Percentiles rank a stretch among this genome's conserved stretches.
phyloP scores from a whole-genome alignment of 2,888 invertebrate species.

The Brachyptera risi region DNA sequence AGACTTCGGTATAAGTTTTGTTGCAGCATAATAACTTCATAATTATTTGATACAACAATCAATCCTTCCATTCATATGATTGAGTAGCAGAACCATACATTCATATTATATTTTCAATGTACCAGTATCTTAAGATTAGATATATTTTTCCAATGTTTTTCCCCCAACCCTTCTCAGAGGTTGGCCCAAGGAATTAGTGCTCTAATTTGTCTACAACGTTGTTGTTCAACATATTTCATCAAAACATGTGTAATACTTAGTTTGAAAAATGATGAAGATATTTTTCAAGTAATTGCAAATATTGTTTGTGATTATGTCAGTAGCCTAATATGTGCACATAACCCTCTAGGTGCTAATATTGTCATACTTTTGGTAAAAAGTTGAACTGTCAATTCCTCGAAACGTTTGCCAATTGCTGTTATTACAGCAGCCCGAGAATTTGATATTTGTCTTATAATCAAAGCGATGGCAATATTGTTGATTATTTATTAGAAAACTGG shows the following conservation, averaged over 20 bases:
- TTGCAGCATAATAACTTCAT: too few relatives aligned
- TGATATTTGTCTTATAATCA: conserved; percentile 3
- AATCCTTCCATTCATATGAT: not conserved
- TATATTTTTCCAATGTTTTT: not conserved
- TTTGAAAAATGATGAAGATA: not conserved
- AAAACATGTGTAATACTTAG: not conserved
- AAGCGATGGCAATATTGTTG: conserved; percentile 18
- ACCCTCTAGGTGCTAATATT: conserved; percentile 13
- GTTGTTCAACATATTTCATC: too few relatives aligned
- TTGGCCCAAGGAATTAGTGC: too few relatives aligned
- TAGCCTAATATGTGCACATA: not conserved
- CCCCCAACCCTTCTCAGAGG: too few relatives aligned
- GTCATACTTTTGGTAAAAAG: not conserved
- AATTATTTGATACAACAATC: too few relatives aligned
- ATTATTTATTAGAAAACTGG: conserved; percentile 1
- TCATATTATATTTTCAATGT: not conserved
- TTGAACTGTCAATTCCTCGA: not conserved
- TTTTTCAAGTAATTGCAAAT: too few relatives aligned
- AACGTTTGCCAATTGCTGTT: not conserved
- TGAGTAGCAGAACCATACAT: not conserved
- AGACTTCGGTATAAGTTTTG: conserved; percentile 29
- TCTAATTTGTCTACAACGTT: too few relatives aligned
- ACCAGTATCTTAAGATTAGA: not conserved
- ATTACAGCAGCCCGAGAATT: too few relatives aligned
- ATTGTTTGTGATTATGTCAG: not conserved